phyloP scores from a whole-genome alignment of 2,113 vertebrate genomes.

The Acanthisitta chloris region DNA sequence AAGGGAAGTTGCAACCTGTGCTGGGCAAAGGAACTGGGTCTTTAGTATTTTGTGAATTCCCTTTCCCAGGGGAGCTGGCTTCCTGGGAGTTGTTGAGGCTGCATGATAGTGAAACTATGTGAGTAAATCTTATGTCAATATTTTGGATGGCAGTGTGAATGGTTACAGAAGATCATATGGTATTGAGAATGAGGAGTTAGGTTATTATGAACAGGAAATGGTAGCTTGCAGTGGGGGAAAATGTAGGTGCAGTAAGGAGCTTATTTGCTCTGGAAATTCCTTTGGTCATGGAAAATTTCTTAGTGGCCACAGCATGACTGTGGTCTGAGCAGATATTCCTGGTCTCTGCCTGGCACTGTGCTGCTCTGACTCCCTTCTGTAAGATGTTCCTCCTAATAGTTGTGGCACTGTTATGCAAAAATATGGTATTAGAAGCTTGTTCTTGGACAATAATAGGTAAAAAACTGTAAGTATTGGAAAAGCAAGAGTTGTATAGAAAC shows the following conservation, averaged over 20 bases:
- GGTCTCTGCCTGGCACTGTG: fast-evolving
- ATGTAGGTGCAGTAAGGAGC: background rate
- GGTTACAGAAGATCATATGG: background rate
- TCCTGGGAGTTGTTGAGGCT: background rate
- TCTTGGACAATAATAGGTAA: background rate
- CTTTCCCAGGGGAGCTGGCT: background rate
- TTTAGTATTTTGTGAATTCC: background rate
- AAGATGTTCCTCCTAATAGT: background rate
- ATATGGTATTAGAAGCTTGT: background rate
- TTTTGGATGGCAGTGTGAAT: background rate
- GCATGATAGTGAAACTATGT: background rate
- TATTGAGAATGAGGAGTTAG: background rate
- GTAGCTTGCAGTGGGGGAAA: background rate
- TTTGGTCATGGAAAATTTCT: background rate
- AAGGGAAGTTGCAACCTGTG: background rate
- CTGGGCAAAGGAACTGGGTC: background rate
- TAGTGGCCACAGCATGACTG: background rate
- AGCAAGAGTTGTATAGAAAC: background rate
- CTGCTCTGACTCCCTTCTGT: background rate
- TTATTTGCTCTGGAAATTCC: background rate
- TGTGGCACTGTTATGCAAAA: background rate
- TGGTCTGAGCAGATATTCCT: background rate
- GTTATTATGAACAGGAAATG: background rate
- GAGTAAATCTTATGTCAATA: background rate
- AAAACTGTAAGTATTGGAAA: background rate